phyloP scores from a whole-genome alignment of 2,888 invertebrate species.

The Aphrophora alni region DNA sequence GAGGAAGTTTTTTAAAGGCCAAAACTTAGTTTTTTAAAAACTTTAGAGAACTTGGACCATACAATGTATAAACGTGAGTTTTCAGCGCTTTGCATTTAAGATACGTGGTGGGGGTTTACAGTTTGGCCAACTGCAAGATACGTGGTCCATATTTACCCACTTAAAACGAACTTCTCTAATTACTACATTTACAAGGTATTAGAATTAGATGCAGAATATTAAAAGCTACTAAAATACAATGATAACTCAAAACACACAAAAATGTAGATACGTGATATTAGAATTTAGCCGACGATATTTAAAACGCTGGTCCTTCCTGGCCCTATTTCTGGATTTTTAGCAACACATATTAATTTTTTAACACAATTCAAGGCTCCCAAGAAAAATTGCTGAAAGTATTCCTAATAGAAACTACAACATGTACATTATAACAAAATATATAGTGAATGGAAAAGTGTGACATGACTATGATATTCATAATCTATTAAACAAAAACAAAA shows the following conservation, averaged over 20 bases:
- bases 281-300: neutral
- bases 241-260: neutral
- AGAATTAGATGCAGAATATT: neutral
- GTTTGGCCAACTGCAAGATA: neutral
- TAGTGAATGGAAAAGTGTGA: too few species aligned
- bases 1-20: too few species aligned
- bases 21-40: too few species aligned
- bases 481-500: too few species aligned
- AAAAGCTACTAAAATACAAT: neutral
- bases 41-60: neutral
- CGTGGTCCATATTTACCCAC: neutral
- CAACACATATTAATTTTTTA: too few species aligned
- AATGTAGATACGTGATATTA: neutral
- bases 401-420: too few species aligned
- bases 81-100: neutral
- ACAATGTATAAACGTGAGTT: neutral
- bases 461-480: too few species aligned
- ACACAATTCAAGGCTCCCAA: too few species aligned
- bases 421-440: too few species aligned
- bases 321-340: too few species aligned
- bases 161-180: neutral
- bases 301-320: too few species aligned
- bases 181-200: neutral
- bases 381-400: too few species aligned
- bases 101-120: slow-evolving; percentile 11